Evolutionary conservation across 2,113 vertebrate genomes (phyloP).

Genomic region (Columba janthina): DNA sequence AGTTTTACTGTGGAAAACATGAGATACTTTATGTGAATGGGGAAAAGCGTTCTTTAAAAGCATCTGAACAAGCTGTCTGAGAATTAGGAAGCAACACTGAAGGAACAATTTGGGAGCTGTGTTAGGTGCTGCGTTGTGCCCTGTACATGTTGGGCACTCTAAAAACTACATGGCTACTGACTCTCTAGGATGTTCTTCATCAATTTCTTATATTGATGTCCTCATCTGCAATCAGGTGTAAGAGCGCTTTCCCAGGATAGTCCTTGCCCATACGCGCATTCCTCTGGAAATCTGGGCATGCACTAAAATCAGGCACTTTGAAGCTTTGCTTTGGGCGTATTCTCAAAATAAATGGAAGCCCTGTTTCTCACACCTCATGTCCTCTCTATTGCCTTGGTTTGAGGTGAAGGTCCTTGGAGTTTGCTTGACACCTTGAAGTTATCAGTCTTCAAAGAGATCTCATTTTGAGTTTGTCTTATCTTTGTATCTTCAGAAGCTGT

Average conservation of each 20-base stretch:
- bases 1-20: background rate
- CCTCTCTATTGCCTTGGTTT: background rate
- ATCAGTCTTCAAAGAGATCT: background rate
- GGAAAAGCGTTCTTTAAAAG: background rate
- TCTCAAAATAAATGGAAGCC: background rate
- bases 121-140: background rate
- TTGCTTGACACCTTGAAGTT: background rate
- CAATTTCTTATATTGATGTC: background rate
- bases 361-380: background rate
- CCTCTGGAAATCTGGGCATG: background rate
- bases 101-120: background rate
- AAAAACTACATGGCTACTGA: background rate
- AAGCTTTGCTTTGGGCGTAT: background rate
- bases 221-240: background rate
- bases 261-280: background rate
- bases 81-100: background rate
- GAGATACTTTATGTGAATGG: background rate
- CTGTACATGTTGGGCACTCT: background rate
- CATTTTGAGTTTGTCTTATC: background rate
- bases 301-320: accelerated
- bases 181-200: background rate
- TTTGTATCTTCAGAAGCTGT: background rate
- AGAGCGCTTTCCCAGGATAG: background rate
- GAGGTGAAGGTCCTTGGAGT: background rate
- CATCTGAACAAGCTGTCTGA: background rate